Evolutionary conservation across 2,888 invertebrate genomes (phyloP), one percentile per base, ranked within the genome.

Genomic region (Chromoteleia sp.): DNA sequence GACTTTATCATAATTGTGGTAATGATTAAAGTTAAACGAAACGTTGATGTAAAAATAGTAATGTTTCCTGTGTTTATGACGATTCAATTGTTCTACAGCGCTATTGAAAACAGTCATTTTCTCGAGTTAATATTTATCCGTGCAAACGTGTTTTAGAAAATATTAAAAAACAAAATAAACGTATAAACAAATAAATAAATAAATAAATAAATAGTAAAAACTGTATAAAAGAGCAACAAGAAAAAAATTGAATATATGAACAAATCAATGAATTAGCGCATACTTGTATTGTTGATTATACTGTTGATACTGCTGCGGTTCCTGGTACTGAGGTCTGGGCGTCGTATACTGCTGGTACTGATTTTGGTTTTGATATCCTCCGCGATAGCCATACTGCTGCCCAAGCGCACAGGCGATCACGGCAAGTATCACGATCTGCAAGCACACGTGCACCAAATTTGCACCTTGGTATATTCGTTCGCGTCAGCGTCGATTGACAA

Each of bases 361-460:
- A 74, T 85, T 85, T 52, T 86, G 88, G 25, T 87, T 87, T 0
- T 87, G 87, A 50, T 52, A 86, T 41, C 77, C 76, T 45, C 88
- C 87, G 29, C 71, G 78, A 12, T 71, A 71, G 19, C 78, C 78
- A 73, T 78, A 78, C 19, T 83, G 89, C 61, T 90, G 90, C 25
- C 86, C 90, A 7, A 84, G 67, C n/a, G 88, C 87, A 77, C 86
- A 88, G 83, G 88, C 87, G 21, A 88, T 74, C 25, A 89, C 61
- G 70, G 86, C 86, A 45, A 87, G 82, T 19, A 86, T 67, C 71
- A 89, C 82, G 76, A 90, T 87, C 90, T 90, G 87, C 56, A 88
- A 89, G 21, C 59, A 84, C 81, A 84, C 75, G 73, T 71, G 77
- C 73, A 76, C 74, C 74, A 77, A 58, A 63, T 63, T 83, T 48